Base-by-base conservation (phyloP, 2,797 vertebrate genomes). In the Pipistrellus nathusii region DNA sequence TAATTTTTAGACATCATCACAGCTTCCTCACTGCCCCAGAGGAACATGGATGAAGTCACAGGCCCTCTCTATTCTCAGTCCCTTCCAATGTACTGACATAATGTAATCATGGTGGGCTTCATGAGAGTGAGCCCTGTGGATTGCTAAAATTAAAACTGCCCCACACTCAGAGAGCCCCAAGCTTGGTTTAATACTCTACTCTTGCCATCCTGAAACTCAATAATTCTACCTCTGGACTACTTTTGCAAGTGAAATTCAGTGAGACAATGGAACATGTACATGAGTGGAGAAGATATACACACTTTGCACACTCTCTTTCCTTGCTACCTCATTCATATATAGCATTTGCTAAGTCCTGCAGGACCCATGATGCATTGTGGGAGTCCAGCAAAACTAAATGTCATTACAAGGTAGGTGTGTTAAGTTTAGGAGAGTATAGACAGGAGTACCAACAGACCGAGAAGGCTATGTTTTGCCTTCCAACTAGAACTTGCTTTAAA, bases 41-140 rank as follows among this genome's bases (percentile, higher is more conserved):
- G 78, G 44, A 81, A 55, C 3, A 10, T 23, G 17, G 44, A 48
- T 17, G 21, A 46, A 46, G 30, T 55, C 12, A 46, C n/a, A 30
- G 20, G 1, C 5, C 8, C 8, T 68, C 25, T 38, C 5, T 6
- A 71, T 13, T 0, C 6, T 48, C 25, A 38, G 51, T 48, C 14
- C 44, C 8, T n/a, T 32, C 30, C 1, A 3, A 3, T 0, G 3
- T 48, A 9, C 59, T 17, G 20, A 46, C 38, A 78, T 8, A 35
- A 86, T 12, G 6, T 8, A 11, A 27, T 17, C 27, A 64, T 72
- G 71, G 20, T 11, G 35, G 18, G 55, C 25, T 59, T 30, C 32
- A 3, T 3, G 64, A n/a, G 8, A 3, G 0, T n/a, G 30, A 57
- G 44, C 32, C 3, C 32, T 18, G 9, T 4, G 53, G 2, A 0